Percentiles rank a stretch among this genome's conserved stretches.
These are phyloP conservation scores for Pangasius macronema DNA, from an alignment of 2,797 vertebrate species.

Conservation along the genomic window DNA sequence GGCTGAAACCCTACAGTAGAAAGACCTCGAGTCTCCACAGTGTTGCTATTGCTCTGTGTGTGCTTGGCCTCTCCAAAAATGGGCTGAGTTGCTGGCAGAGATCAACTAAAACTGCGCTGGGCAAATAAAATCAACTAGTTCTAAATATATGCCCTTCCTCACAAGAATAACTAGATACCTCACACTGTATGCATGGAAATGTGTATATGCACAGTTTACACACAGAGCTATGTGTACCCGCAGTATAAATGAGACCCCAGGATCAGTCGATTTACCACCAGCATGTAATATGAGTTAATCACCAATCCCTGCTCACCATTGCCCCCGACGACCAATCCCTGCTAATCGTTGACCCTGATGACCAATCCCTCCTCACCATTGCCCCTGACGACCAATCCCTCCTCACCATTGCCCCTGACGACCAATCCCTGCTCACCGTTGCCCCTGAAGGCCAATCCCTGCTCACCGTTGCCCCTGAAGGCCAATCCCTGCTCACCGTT, in stretches of 20 bases:
- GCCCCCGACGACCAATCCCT: neutral
- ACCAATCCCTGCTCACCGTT: neutral
- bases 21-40: neutral
- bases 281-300: neutral
- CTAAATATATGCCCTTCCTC: neutral
- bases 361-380: neutral
- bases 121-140: neutral
- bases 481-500: neutral
- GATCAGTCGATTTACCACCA: neutral
- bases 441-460: neutral
- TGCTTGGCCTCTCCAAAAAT: neutral
- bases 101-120: neutral
- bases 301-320: too few relatives aligned
- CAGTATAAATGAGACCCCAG: neutral
- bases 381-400: neutral
- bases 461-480: neutral
- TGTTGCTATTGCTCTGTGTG: neutral
- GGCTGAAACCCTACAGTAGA: neutral
- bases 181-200: neutral
- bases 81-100: neutral
- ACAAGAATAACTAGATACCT: neutral
- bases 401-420: neutral
- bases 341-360: fast-evolving
- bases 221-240: neutral
- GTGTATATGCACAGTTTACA: neutral